These are phyloP conservation scores for Rafetus swinhoei DNA, from an alignment of 2,113 vertebrate genomes.

Conservation along the genomic window DNA sequence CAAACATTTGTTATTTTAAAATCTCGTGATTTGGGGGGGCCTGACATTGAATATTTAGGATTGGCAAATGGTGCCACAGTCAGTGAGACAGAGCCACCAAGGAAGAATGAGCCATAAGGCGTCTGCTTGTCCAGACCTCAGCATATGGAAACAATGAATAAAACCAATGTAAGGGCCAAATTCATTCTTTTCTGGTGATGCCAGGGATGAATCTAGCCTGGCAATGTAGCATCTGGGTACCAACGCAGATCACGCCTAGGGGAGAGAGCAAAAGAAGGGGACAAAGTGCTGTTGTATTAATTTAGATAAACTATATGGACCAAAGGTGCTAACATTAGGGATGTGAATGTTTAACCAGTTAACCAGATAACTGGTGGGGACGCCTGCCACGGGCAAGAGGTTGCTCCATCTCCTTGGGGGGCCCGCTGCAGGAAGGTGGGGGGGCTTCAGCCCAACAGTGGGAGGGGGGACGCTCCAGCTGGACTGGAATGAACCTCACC, in stretches of 20 bases:
- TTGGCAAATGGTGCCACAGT: not conserved
- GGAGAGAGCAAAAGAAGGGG: not conserved
- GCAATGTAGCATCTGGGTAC: not conserved
- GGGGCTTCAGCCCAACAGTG: too few species aligned
- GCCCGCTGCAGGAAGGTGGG: too few species aligned
- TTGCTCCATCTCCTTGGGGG: too few species aligned
- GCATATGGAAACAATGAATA: not conserved
- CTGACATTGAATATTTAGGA: not conserved
- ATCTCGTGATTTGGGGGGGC: not conserved
- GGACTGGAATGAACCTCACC: too few species aligned
- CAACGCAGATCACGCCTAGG: not conserved
- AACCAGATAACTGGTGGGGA: too few species aligned
- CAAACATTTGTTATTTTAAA: not conserved
- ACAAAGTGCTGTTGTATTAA: not conserved
- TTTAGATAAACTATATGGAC: not conserved
- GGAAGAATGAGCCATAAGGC: not conserved
- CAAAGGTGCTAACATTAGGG: not conserved
- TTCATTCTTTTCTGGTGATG: not conserved
- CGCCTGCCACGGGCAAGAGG: too few species aligned
- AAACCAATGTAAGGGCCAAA: not conserved
- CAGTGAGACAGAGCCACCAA: not conserved
- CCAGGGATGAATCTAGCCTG: not conserved
- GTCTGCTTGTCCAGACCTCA: not conserved
- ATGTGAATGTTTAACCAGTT: too few species aligned
- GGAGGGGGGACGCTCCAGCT: too few species aligned